Base-by-base conservation (phyloP, 2,888 invertebrate genomes). In the Macroteleia sp. region DNA sequence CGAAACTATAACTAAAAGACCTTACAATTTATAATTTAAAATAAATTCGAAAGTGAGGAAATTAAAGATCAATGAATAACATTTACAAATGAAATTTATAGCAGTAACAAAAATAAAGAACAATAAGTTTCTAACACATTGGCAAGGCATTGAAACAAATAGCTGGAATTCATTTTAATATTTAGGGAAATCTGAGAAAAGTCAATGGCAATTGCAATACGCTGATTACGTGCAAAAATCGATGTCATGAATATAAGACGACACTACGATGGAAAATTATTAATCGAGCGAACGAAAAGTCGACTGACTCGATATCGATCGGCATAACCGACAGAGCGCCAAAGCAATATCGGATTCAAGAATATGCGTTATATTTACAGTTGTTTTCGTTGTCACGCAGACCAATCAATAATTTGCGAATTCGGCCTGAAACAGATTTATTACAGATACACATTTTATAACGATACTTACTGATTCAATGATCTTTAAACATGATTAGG, bases 251-350 rank as follows among this genome's bases (percentile, higher is more conserved):
- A 74, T 59, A 59, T 34, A 28, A 52, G 36, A 74, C 30, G 34
- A 44, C 74, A 50, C 44, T 30, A 32, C 48, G 59, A 46, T 61
- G 52, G 61, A 75, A 61, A 75, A 75, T 75, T 61, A 75, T 76
- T 69, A 76, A 70, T 70, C 64, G 67, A 67, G 61, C 67, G 54
- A 61, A 61, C 34, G 48, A 59, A 67, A 69, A 69, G 64, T 50
- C 64, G 32, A 34, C 61, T 46, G 56, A 36, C 69, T 76, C 64
- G 50, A 50, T 70, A 70, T 76, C 69, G 69, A 76, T 48, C 69
- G 62, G 74, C 41, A 39, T 28, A 46, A 59, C 39, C 44, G 50
- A 67, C 52, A 30, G 42, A 44, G 19, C 39, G 34, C 61, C 44
- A 57, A 69, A 61, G 52, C 34, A 70, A 19, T 36, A 59, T 70